These are phyloP conservation scores for Ceratina australensis DNA, from an alignment of 1,140 invertebrate genomes.

Conservation along the genomic window DNA sequence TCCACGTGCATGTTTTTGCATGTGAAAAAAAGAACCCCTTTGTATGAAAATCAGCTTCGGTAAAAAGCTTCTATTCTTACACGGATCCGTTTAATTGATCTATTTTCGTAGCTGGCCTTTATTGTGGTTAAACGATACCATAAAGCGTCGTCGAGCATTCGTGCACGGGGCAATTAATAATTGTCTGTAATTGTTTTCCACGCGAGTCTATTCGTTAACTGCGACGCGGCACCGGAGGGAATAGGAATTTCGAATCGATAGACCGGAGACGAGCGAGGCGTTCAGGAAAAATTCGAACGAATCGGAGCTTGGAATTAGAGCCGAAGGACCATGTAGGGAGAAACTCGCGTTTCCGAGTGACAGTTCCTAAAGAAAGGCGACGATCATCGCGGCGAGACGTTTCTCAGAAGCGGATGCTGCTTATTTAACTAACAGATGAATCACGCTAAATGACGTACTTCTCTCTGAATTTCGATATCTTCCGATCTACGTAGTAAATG, in stretches of 20 bases:
- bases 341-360: background rate
- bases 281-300: no score
- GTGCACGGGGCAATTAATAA: conserved; percentile 12
- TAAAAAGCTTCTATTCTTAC: conserved; percentile 5
- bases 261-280: no score
- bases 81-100: background rate
- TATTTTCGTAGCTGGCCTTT: background rate
- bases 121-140: conserved; percentile 13
- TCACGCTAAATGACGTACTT: conserved; percentile 32
- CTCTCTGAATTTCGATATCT: conserved; percentile 12
- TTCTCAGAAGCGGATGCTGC: conserved; percentile 21
- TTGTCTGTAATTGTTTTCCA: conserved; percentile 24
- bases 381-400: background rate
- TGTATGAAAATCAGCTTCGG: no score
- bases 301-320: no score
- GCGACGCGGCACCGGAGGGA: no score
- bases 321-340: no score
- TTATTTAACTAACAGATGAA: conserved; percentile 26
- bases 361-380: background rate
- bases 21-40: no score
- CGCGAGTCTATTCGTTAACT: conserved; percentile 1
- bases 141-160: background rate
- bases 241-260: conserved; percentile 2
- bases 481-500: background rate
- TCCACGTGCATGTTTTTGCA: no score